These are phyloP conservation scores for Pipa parva DNA, from an alignment of 2,113 vertebrate species.

Conservation along the genomic window DNA sequence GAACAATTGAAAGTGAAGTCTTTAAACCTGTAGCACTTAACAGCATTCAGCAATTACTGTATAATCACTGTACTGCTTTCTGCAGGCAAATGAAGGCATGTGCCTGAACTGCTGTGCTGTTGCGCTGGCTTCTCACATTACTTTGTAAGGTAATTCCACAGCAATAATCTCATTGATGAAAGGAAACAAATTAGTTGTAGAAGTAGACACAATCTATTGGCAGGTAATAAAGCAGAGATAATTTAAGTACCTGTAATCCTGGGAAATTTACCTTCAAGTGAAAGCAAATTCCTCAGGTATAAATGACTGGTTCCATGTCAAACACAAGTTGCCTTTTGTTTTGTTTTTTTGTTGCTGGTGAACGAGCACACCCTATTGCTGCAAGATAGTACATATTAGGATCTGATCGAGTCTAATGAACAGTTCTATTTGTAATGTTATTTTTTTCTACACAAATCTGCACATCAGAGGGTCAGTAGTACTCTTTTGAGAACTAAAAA, in stretches of 20 bases:
- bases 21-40: constrained; percentile 48
- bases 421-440: no score
- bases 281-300: constrained; percentile 78
- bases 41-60: constrained; percentile 53
- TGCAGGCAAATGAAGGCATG: constrained; percentile 23
- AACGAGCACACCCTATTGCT: neutral
- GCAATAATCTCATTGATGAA: constrained; percentile 62
- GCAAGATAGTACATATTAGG: no score
- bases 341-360: neutral
- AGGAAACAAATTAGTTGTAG: constrained; percentile 53
- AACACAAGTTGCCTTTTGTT: constrained; percentile 42
- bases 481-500: no score
- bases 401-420: no score
- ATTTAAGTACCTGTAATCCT: constrained; percentile 97
- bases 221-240: constrained; percentile 88
- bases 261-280: constrained; percentile 76
- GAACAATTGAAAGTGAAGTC: constrained; percentile 53
- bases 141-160: constrained; percentile 54
- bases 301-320: constrained; percentile 66
- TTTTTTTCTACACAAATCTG: no score
- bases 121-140: constrained; percentile 61
- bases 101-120: constrained; percentile 8
- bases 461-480: no score
- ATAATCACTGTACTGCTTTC: constrained; percentile 29
- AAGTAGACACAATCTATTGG: constrained; percentile 62